These are phyloP conservation scores for Podocnemis expansa DNA, from an alignment of 2,113 vertebrate genomes.

Conservation along the genomic window DNA sequence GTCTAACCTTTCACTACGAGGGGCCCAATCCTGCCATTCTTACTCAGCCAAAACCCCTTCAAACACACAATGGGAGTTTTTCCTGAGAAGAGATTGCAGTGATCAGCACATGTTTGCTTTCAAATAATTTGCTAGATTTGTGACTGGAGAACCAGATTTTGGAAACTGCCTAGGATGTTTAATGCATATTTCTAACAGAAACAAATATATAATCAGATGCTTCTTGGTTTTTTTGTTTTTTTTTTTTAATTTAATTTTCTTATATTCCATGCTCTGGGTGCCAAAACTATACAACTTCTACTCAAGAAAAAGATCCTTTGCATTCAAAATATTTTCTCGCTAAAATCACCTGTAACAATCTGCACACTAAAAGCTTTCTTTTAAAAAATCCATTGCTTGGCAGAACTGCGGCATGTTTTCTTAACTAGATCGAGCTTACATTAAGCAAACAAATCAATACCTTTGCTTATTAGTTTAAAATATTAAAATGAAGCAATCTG, in stretches of 20 bases:
- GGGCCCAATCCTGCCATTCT: neutral
- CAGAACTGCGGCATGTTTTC: neutral
- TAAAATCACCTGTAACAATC: neutral
- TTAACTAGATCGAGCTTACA: constrained; percentile 6
- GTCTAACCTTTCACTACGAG: neutral
- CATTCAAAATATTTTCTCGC: neutral
- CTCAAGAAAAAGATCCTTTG: neutral
- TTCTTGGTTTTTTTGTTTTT: too few relatives aligned
- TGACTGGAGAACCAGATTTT: fast-evolving
- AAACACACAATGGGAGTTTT: neutral
- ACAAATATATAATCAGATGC: neutral
- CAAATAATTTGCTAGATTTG: neutral
- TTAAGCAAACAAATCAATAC: neutral
- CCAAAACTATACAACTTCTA: neutral
- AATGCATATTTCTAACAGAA: neutral
- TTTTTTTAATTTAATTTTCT: neutral
- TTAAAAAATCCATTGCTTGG: neutral
- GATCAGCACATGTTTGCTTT: neutral
- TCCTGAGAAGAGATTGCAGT: neutral
- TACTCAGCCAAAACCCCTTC: neutral
- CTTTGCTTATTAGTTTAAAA: constrained; percentile 25
- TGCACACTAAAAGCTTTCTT: neutral
- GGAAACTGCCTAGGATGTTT: neutral
- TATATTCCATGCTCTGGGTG: neutral
- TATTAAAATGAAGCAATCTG: neutral